Conservation (phyloP, 2,113 vertebrate genomes). For the Phrynocephalus versicolor region DNA sequence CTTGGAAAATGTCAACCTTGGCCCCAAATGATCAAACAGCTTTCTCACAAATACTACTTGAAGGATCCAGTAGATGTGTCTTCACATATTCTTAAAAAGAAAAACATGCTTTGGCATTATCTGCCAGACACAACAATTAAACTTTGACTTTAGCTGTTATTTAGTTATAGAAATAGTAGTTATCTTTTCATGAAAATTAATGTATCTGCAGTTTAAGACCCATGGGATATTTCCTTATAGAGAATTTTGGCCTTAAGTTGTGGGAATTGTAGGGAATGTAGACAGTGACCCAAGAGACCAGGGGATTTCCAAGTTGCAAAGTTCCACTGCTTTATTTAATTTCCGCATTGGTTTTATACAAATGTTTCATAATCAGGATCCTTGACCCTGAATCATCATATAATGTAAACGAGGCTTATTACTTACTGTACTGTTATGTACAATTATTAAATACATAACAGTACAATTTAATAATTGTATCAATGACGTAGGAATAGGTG, state of each 20-base stretch:
- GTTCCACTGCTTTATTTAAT: conserved; percentile 15
- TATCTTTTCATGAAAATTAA: background rate
- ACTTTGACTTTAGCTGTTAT: background rate
- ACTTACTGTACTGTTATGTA: no score
- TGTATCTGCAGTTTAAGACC: background rate
- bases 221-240: background rate
- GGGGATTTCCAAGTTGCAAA: conserved; percentile 7
- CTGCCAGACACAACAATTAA: background rate
- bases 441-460: no score
- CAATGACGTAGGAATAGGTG: background rate
- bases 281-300: background rate
- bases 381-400: conserved; percentile 13
- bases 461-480: background rate
- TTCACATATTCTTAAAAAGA: background rate
- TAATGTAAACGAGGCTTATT: no score
- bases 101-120: background rate
- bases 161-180: no score
- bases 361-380: conserved; percentile 10
- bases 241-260: background rate
- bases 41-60: background rate
- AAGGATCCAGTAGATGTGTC: background rate
- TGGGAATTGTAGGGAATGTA: conserved; percentile 11
- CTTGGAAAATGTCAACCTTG: background rate
- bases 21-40: background rate
- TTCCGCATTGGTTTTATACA: conserved; percentile 1